phyloP scores from a whole-genome alignment of 1,140 invertebrate genomes.

The Drosophila ogumai region DNA sequence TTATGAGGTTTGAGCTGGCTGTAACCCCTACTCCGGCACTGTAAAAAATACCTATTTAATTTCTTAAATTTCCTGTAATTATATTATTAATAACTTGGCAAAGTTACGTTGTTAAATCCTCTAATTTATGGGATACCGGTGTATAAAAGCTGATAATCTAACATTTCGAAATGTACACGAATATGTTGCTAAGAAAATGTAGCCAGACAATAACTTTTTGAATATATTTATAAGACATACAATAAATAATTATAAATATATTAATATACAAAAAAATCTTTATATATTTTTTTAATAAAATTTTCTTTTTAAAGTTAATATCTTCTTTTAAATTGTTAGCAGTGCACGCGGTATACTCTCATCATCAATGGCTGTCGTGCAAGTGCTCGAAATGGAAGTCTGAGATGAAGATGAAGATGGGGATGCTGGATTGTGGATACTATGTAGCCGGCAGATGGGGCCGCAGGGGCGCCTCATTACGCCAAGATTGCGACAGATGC shows the following conservation, averaged over 20 bases:
- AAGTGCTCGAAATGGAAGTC: constrained; percentile 48
- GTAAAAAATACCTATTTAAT: not conserved
- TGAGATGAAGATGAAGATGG: constrained; percentile 2
- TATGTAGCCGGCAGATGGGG: constrained; percentile 7
- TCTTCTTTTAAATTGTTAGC: not conserved
- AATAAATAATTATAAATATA: too few relatives aligned
- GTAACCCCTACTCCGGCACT: constrained; percentile 23
- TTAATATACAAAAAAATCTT: too few relatives aligned
- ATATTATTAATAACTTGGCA: too few relatives aligned
- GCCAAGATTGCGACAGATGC: constrained; percentile 67
- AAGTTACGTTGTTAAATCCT: too few relatives aligned
- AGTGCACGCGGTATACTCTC: constrained; percentile 41
- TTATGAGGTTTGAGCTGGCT: constrained; percentile 34
- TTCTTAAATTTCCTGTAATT: not conserved
- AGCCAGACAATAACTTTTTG: too few relatives aligned
- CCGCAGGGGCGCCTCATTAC: constrained; percentile 60
- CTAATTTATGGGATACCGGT: too few relatives aligned
- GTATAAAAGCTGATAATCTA: too few relatives aligned
- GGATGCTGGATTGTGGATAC: constrained; percentile 2
- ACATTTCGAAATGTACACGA: too few relatives aligned
- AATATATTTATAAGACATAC: too few relatives aligned
- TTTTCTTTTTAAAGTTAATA: not conserved
- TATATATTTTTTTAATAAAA: too few relatives aligned
- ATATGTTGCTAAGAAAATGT: too few relatives aligned
- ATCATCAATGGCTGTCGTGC: constrained; percentile 35